Conservation (phyloP, 2,888 invertebrate genomes). For the Baccha elongata region DNA sequence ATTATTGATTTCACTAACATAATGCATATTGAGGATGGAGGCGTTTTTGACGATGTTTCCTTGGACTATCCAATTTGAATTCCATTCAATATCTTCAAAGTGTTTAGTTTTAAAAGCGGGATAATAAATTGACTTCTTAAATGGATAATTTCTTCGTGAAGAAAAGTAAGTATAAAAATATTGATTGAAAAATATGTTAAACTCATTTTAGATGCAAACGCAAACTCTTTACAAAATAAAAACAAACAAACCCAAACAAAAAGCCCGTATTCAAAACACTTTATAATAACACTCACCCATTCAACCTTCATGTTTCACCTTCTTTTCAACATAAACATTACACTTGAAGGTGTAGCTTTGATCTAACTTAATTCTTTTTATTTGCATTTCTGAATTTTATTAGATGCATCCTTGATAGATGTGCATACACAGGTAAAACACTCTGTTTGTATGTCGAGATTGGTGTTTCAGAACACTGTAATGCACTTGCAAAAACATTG, state of each 20-base stretch:
- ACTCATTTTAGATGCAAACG: no score
- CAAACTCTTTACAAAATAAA: background rate
- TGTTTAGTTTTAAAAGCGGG: no score
- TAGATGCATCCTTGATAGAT: constrained; percentile 67
- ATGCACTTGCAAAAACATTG: constrained; percentile 59
- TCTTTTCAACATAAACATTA: constrained; percentile 1
- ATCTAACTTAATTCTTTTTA: constrained; percentile 2
- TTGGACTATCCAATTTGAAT: no score
- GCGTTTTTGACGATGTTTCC: no score
- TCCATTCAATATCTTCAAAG: no score
- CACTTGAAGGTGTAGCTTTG: background rate
- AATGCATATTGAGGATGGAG: no score
- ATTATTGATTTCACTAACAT: no score
- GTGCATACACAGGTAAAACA: constrained; percentile 42
- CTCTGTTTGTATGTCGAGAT: constrained; percentile 37
- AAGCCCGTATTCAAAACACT: constrained; percentile 23
- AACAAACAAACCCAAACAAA: background rate
- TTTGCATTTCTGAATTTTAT: constrained; percentile 45
- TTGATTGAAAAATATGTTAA: no score
- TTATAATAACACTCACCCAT: background rate
- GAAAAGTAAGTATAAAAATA: no score
- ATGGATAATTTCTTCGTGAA: no score
- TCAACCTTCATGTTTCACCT: constrained; percentile 6
- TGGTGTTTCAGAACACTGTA: constrained; percentile 46
- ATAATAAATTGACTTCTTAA: no score